phyloP scores from a whole-genome alignment of 2,888 invertebrate species.

The Trichogramma dendrolimi region DNA sequence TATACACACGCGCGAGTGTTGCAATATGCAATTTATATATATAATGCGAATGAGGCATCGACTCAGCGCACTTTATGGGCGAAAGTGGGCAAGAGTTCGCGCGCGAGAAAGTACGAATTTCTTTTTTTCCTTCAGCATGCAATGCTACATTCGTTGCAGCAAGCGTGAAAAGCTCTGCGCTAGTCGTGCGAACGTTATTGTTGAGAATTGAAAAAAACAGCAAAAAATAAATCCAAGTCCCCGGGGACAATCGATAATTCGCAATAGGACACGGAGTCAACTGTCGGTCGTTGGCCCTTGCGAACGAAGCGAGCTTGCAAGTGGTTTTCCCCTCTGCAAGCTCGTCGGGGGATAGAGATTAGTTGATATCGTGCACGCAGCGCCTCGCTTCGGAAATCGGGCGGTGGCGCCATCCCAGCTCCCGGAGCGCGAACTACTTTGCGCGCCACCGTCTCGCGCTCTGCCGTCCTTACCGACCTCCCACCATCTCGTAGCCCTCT shows the following conservation, averaged over 20 bases:
- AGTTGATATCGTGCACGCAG: constrained; percentile 14
- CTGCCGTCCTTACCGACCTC: constrained; percentile 8
- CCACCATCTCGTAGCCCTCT: constrained; percentile 3
- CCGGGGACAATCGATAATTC: too few species aligned
- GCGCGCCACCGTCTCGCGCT: constrained; percentile 13
- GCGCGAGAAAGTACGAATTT: constrained; percentile 44
- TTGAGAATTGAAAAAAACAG: neutral
- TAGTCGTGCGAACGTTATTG: neutral
- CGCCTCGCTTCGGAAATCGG: constrained; percentile 34
- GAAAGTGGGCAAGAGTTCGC: constrained; percentile 44
- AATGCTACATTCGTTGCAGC: neutral
- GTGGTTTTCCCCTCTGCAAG: constrained; percentile 29
- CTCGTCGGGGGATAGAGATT: too few species aligned
- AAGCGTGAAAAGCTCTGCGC: neutral
- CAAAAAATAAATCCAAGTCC: too few species aligned
- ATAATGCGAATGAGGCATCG: too few species aligned
- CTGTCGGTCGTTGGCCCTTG: constrained; percentile 44
- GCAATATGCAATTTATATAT: constrained; percentile 35
- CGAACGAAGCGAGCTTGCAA: constrained; percentile 33
- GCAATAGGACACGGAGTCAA: constrained; percentile 43
- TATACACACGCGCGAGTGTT: constrained; percentile 34
- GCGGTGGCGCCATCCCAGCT: constrained; percentile 46
- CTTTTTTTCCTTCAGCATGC: constrained; percentile 6
- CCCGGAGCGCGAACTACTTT: constrained; percentile 48
- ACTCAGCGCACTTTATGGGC: constrained; percentile 29